These are phyloP conservation scores for Phoenoteleia sp. DNA, from an alignment of 2,888 invertebrate genomes.

Conservation along the genomic window DNA sequence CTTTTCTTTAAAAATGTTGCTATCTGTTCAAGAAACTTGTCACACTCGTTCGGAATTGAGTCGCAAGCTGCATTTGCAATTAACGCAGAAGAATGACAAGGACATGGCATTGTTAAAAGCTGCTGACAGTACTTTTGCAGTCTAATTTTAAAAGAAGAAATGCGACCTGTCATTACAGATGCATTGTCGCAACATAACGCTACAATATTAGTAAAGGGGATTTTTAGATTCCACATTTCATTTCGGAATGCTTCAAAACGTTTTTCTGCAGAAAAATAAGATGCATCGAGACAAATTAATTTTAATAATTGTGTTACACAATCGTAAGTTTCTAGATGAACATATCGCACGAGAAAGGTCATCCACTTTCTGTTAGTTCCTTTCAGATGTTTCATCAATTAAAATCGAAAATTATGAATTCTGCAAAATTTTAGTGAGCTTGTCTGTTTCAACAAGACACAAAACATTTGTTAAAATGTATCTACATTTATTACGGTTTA, in stretches of 20 bases:
- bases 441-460: conserved; percentile 8
- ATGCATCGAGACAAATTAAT: conserved; percentile 29
- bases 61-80: conserved; percentile 37
- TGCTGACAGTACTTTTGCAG: conserved; percentile 18
- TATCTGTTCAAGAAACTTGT: conserved; percentile 10
- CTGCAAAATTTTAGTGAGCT: background rate
- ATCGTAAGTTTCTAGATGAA: conserved; percentile 16
- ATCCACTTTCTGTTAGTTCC: conserved; percentile 30
- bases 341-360: conserved; percentile 31
- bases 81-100: conserved; percentile 54
- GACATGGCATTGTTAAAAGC: background rate
- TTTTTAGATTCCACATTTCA: conserved; percentile 39
- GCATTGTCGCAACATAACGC: conserved; percentile 63
- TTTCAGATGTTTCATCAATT: conserved; percentile 40
- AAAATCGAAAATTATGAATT: conserved; percentile 40
- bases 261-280: conserved; percentile 24
- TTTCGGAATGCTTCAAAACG: conserved; percentile 38
- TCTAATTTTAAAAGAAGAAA: conserved; percentile 56
- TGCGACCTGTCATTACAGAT: conserved; percentile 66
- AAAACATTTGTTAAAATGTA: conserved; percentile 28
- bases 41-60: conserved; percentile 41
- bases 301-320: background rate
- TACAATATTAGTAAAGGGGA: conserved; percentile 62
- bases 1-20: conserved; percentile 9
- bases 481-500: background rate